phyloP scores from a whole-genome alignment of 2,888 invertebrate species.

The Oscheius sp. region DNA sequence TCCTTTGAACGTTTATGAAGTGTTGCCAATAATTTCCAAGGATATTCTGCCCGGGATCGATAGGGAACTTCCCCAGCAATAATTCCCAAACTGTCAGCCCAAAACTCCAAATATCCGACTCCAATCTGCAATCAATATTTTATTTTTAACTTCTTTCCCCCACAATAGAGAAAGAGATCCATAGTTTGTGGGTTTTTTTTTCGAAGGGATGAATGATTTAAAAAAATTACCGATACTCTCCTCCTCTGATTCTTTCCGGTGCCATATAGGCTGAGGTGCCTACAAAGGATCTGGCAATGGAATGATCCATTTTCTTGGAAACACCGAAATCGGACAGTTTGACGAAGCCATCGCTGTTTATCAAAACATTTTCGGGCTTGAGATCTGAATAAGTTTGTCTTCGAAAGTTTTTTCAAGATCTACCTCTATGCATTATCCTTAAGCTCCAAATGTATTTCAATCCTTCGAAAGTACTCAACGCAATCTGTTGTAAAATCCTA shows the following conservation, averaged over 20 bases:
- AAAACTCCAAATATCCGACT: conserved; percentile 55
- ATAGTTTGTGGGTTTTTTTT: neutral
- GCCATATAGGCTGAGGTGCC: conserved; percentile 73
- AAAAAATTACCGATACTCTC: conserved; percentile 40
- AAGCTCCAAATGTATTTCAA: conserved; percentile 12
- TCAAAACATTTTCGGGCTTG: conserved; percentile 22
- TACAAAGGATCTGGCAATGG: conserved; percentile 72
- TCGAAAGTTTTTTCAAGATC: neutral
- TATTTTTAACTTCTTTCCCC: too few species aligned
- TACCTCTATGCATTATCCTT: conserved; percentile 31
- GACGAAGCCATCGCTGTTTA: conserved; percentile 9
- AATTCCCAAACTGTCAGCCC: conserved; percentile 51
- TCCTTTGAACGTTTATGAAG: neutral
- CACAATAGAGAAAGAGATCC: too few species aligned
- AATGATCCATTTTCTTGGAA: conserved; percentile 42
- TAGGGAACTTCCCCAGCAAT: conserved; percentile 43
- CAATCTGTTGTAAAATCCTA: conserved; percentile 1
- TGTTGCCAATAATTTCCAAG: neutral
- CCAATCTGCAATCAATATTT: conserved; percentile 14
- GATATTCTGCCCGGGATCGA: neutral
- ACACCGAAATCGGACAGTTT: conserved; percentile 30
- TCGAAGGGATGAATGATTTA: neutral
- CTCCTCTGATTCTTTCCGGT: conserved; percentile 47
- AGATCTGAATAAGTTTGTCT: neutral
- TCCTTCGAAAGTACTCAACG: conserved; percentile 22